Evolutionary conservation across 2,888 invertebrate genomes (phyloP).

Genomic region (Toxonevra muliebris): DNA sequence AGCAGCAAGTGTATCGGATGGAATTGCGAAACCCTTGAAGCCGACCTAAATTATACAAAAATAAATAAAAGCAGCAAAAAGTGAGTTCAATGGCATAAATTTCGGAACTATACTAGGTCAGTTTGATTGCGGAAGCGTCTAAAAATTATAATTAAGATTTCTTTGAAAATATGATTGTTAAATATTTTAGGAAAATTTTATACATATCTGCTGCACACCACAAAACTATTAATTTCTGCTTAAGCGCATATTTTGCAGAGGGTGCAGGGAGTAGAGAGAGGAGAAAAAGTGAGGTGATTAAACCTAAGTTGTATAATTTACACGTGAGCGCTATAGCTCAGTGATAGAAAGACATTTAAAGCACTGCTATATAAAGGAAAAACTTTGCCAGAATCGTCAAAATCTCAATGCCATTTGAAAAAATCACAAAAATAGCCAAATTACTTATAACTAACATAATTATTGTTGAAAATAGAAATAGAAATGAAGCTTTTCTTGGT

Average conservation of each 20-base stretch:
- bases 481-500: no score
- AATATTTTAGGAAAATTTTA: no score
- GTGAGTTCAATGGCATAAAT: slow-evolving; percentile 37
- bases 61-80: slow-evolving; percentile 29
- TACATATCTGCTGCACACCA: no score
- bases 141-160: background rate
- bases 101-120: slow-evolving; percentile 49
- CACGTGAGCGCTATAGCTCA: slow-evolving; percentile 11
- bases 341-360: background rate
- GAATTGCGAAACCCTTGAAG: slow-evolving; percentile 90
- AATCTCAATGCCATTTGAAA: no score
- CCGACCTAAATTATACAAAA: slow-evolving; percentile 72
- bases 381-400: no score
- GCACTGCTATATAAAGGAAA: no score
- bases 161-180: background rate
- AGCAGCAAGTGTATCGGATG: slow-evolving; percentile 71
- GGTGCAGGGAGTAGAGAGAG: background rate
- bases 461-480: no score
- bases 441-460: no score
- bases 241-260: background rate
- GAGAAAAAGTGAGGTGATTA: no score
- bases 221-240: no score
- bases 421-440: no score
- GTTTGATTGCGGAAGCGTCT: slow-evolving; percentile 49
- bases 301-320: slow-evolving; percentile 2